Evolutionary conservation across 2,113 vertebrate species (phyloP).

Genomic region (Rhadina sibilatrix): DNA sequence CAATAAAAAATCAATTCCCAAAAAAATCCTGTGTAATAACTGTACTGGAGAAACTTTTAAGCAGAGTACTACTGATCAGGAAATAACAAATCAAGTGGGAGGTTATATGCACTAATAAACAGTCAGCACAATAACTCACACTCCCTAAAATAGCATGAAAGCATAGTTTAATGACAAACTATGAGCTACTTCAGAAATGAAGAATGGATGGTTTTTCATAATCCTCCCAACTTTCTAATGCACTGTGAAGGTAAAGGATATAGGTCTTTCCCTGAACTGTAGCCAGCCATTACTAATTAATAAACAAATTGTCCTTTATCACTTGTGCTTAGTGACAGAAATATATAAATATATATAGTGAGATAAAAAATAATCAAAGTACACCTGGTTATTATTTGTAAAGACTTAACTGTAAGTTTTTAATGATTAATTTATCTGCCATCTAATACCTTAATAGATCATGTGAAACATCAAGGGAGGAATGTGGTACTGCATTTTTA

Average conservation of each 20-base stretch:
- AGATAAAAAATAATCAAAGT: slow-evolving; percentile 78
- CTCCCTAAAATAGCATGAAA: slow-evolving; percentile 37
- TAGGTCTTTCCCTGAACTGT: slow-evolving; percentile 35
- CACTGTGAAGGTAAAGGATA: neutral
- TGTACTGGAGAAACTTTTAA: slow-evolving; percentile 19
- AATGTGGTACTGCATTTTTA: slow-evolving; percentile 83
- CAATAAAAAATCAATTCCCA: neutral
- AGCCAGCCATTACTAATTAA: slow-evolving; percentile 19
- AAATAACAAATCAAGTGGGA: slow-evolving; percentile 59
- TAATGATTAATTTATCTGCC: slow-evolving; percentile 87
- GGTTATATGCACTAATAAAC: slow-evolving; percentile 24
- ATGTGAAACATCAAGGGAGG: slow-evolving; percentile 85
- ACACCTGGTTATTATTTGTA: slow-evolving; percentile 87
- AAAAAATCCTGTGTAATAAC: neutral
- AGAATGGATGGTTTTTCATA: slow-evolving; percentile 15
- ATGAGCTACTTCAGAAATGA: slow-evolving; percentile 19
- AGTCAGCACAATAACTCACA: slow-evolving; percentile 32
- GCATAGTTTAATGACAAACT: slow-evolving; percentile 21
- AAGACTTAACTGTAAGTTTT: slow-evolving; percentile 84
- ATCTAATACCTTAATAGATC: slow-evolving; percentile 84
- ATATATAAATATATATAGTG: slow-evolving; percentile 72
- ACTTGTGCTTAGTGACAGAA: slow-evolving; percentile 58
- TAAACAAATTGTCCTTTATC: slow-evolving; percentile 57
- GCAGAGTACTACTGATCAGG: slow-evolving; percentile 12
- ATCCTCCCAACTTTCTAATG: slow-evolving; percentile 26